Base-by-base conservation (phyloP, 2,797 vertebrate genomes). In the Hephaestus fuliginosus region DNA sequence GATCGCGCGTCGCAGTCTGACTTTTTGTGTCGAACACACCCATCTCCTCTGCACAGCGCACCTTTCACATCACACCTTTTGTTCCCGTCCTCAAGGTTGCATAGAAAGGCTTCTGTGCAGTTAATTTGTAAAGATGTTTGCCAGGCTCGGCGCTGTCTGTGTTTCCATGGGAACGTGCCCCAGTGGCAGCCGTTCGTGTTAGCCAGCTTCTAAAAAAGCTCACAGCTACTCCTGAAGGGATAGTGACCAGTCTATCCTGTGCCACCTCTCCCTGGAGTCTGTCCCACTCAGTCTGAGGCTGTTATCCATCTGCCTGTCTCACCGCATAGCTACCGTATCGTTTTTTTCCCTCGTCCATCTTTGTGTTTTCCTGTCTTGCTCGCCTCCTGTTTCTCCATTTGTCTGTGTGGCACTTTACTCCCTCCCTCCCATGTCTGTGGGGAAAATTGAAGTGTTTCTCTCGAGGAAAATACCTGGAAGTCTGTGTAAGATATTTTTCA, bases 131-230 rank as follows among this genome's bases (percentile, higher is more conserved):
- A 85, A 84, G 74, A 82, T 86, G 79, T 43, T 86, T 71, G 78
- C 76, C 57, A 69, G 65, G 44, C 67, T 89, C 61, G 7, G 52
- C 3, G 57, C 73, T 81, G 72, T 76, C 74, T 78, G 80, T 79
- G 92, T 92, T 94, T 86, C 91, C 92, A 94, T 94, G 92, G 92
- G 80, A 94, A 94, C 91, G 5, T 82, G 74, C 77, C 76, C 75
- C 78, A 22, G 74, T 72, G 81, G 75, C 80, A 82, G 69, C 78
- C 66, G 70, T 80, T 85, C 80, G 44, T 76, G 81, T 86, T 80
- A 66, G 60, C 65, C 77, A 79, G 76, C 51, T 56, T 86, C 77
- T 78, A n/a, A 76, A 81, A 85, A 88, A 73, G 25, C 80, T 87
- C 80, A 64, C 78, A 88, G 83, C 78, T 74, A 58, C 76, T 88